phyloP scores from a whole-genome alignment of 2,113 vertebrate genomes.

The Cephalophus harveyi region DNA sequence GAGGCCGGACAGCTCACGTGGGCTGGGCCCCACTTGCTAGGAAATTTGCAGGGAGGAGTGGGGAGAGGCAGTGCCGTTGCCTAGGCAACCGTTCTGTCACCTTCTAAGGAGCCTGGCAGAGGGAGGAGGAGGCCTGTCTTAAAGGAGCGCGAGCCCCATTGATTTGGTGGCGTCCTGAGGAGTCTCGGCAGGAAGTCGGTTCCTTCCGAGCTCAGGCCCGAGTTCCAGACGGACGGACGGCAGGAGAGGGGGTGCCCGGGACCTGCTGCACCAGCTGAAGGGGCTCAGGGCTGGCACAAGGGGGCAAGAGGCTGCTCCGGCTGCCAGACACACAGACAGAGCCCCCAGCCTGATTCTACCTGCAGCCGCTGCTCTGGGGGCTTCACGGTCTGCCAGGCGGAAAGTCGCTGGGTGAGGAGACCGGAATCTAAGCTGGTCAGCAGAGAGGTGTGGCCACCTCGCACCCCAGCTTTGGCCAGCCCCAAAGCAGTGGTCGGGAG shows the following conservation, averaged over 20 bases:
- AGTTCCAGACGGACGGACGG: background rate
- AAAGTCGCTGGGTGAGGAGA: rapidly evolving
- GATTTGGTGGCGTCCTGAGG: background rate
- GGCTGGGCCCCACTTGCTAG: slow-evolving; percentile 35
- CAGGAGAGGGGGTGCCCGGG: rapidly evolving
- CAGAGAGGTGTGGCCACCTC: background rate
- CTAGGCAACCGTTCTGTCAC: slow-evolving; percentile 56
- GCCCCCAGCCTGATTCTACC: rapidly evolving
- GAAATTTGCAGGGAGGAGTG: slow-evolving; percentile 25
- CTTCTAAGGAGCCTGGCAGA: background rate
- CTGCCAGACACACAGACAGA: rapidly evolving
- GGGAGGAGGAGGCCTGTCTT: slow-evolving; percentile 37
- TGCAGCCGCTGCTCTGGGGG: rapidly evolving
- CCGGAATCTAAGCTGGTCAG: rapidly evolving
- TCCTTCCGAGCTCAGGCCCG: rapidly evolving
- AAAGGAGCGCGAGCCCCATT: background rate
- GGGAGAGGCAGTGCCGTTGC: slow-evolving; percentile 60
- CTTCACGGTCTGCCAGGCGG: rapidly evolving
- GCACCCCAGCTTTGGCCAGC: background rate
- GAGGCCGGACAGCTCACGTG: background rate
- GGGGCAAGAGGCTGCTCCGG: background rate
- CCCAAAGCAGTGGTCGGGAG: background rate
- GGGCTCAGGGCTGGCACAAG: background rate
- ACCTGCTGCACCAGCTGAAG: background rate
- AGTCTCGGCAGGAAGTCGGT: background rate